Percentiles rank a stretch among this genome's conserved stretches.
Evolutionary conservation across 2,113 vertebrate genomes (phyloP).

Genomic region (Hemicordylus capensis): DNA sequence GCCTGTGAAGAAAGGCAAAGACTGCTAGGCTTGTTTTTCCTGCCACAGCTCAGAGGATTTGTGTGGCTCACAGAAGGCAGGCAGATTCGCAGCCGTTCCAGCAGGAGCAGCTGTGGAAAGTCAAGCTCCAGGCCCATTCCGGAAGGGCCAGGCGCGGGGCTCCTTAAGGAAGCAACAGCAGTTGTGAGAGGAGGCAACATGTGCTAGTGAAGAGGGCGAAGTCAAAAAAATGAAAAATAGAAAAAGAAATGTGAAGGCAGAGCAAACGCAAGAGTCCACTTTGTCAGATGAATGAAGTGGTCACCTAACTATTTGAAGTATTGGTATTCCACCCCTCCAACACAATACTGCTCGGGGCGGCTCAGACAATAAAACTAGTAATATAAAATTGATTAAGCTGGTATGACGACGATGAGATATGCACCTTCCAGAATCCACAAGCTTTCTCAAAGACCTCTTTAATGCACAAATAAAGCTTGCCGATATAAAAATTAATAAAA

Average conservation of each 20-base stretch:
- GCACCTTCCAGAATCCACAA: no score
- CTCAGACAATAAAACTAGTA: no score
- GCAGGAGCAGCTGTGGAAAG: not conserved
- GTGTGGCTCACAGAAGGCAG: not conserved
- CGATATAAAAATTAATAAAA: no score
- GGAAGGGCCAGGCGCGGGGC: not conserved
- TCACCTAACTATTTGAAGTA: no score
- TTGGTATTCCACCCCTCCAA: no score
- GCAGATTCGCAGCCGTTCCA: not conserved
- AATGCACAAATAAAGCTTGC: no score
- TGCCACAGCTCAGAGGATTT: not conserved
- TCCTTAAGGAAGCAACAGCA: not conserved
- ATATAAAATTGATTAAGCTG: no score
- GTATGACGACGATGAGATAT: no score
- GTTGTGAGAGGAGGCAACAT: not conserved
- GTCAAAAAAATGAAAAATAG: not conserved
- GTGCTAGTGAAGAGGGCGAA: not conserved
- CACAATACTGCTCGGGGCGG: no score
- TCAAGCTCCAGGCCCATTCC: not conserved
- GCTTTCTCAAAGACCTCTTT: no score
- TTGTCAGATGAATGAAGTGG: not conserved
- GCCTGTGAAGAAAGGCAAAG: slow-evolving; percentile 69
- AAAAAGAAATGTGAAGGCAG: not conserved
- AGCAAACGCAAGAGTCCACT: not conserved
- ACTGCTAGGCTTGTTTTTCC: not conserved